A percentile compares a stretch with the other conserved stretches of the same genome.
These are phyloP conservation scores for Noctua comes DNA, from an alignment of 2,888 invertebrate genomes.

Conservation along the genomic window DNA sequence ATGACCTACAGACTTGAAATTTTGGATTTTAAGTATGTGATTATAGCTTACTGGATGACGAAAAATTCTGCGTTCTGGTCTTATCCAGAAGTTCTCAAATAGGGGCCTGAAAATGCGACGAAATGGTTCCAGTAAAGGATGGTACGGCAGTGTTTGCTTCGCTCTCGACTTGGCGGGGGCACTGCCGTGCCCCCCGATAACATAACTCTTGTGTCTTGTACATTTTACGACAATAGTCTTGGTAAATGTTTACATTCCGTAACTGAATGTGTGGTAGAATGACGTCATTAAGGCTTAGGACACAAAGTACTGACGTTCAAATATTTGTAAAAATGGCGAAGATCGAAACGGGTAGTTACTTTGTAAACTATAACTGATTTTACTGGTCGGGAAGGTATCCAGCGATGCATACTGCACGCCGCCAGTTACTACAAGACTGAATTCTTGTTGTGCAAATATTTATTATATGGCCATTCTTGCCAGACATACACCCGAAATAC, in stretches of 20 bases:
- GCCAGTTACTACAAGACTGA: neutral
- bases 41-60: no score
- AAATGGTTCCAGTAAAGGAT: no score
- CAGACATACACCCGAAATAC: neutral
- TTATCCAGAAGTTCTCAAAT: no score
- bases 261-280: slow-evolving; percentile 15
- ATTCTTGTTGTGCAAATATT: neutral
- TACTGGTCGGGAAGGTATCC: neutral
- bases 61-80: no score
- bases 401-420: neutral
- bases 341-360: neutral
- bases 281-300: slow-evolving; percentile 7
- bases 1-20: no score
- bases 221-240: slow-evolving; percentile 18
- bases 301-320: neutral
- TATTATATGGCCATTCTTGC: neutral
- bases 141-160: no score
- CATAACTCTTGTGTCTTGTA: neutral
- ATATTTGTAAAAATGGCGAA: neutral
- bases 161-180: no score
- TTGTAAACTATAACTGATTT: neutral
- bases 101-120: no score
- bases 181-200: no score
- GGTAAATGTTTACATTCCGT: slow-evolving; percentile 48
- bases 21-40: no score